Conservation (phyloP, 2,888 invertebrate species). For the Drosophila niveifrons region DNA sequence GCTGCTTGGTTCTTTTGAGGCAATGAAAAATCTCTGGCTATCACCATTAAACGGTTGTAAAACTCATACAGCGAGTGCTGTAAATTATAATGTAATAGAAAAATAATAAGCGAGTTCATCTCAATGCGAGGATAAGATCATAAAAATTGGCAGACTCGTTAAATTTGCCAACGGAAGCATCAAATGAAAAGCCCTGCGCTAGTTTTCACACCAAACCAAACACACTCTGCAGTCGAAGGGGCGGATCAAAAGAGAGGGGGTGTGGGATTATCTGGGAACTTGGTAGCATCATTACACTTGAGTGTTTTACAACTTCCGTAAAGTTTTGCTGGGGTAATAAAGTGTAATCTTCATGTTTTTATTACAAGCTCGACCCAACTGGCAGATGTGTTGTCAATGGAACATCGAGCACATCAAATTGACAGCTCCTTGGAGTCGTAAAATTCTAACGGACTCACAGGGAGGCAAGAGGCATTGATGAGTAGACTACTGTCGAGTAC, state of each 20-base stretch:
- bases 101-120: conserved; percentile 71
- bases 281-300: conserved; percentile 78
- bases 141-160: conserved; percentile 64
- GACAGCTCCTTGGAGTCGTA: conserved; percentile 78
- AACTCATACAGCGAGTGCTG: conserved; percentile 66
- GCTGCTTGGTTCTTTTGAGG: not conserved
- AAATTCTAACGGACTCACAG: conserved; percentile 41
- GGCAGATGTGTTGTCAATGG: conserved; percentile 73
- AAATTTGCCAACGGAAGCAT: conserved; percentile 42
- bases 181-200: conserved; percentile 57
- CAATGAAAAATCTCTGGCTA: conserved; percentile 69
- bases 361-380: conserved; percentile 51
- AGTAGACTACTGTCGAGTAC: conserved; percentile 49
- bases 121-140: conserved; percentile 55
- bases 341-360: conserved; percentile 82
- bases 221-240: not conserved
- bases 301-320: conserved; percentile 84
- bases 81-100: conserved; percentile 78
- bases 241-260: not conserved
- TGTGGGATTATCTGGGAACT: conserved; percentile 2
- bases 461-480: not conserved
- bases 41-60: conserved; percentile 59
- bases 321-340: conserved; percentile 72
- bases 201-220: conserved; percentile 75
- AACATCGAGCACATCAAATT: conserved; percentile 77